Percentiles rank a stretch among this genome's conserved stretches.
These are phyloP conservation scores for Leucoptera coffeella DNA, from an alignment of 2,888 invertebrate genomes.

Conservation along the genomic window DNA sequence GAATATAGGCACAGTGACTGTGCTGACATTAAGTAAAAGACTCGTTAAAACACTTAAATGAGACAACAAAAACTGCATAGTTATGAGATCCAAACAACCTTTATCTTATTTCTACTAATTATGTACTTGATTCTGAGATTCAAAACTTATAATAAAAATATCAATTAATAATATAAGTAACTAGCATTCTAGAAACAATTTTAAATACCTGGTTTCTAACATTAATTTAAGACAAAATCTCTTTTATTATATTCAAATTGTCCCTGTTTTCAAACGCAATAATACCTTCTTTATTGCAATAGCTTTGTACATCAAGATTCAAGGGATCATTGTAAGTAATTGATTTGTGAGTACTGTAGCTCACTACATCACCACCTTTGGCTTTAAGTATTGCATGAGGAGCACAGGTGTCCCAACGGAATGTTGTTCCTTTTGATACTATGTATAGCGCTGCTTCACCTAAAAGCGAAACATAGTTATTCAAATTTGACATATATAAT, in stretches of 20 bases:
- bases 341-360: constrained; percentile 14
- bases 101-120: no score
- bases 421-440: constrained; percentile 74
- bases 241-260: constrained; percentile 15
- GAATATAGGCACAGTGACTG: no score
- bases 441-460: constrained; percentile 59
- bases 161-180: no score
- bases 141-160: no score
- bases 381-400: constrained; percentile 79
- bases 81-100: no score
- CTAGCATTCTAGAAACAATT: no score
- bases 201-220: background rate
- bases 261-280: constrained; percentile 20
- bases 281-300: constrained; percentile 29
- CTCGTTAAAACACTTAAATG: no score
- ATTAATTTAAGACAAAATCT: constrained; percentile 8
- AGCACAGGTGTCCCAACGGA: constrained; percentile 88
- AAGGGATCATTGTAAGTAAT: constrained; percentile 24
- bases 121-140: no score
- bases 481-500: no score
- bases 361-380: constrained; percentile 66
- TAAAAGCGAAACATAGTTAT: no score
- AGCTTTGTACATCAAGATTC: constrained; percentile 17
- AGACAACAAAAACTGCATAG: no score
- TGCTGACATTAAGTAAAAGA: no score